These are phyloP conservation scores for Clusia tigrina DNA, from an alignment of 2,888 invertebrate species.

Conservation along the genomic window DNA sequence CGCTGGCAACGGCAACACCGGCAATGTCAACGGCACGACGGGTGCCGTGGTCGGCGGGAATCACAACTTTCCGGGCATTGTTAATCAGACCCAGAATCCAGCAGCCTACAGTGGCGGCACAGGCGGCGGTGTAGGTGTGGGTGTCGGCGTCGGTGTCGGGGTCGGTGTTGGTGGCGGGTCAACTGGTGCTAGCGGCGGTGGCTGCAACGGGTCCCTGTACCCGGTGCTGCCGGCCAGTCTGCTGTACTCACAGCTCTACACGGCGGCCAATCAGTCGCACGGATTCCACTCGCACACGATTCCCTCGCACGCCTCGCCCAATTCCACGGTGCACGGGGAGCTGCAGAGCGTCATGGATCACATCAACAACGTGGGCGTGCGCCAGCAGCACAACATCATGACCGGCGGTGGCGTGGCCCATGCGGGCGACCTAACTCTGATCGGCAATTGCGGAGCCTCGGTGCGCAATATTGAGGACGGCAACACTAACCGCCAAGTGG, in stretches of 20 bases:
- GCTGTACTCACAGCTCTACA: conserved; percentile 83
- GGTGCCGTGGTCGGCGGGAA: conserved; percentile 52
- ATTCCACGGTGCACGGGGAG: conserved; percentile 71
- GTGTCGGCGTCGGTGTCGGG: conserved; percentile 38
- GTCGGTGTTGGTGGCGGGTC: conserved; percentile 47
- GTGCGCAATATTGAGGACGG: conserved; percentile 64
- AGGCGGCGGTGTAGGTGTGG: conserved; percentile 63
- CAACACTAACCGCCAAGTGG: conserved; percentile 62
- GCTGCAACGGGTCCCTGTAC: conserved; percentile 77
- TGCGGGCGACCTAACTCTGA: conserved; percentile 61
- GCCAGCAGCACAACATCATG: conserved; percentile 66
- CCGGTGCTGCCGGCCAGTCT: conserved; percentile 83
- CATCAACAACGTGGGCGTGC: conserved; percentile 72
- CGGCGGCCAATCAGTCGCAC: conserved; percentile 78
- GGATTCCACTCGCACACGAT: conserved; percentile 76
- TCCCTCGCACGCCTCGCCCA: conserved; percentile 71
- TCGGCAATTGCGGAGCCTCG: conserved; percentile 64
- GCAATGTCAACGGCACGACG: conserved; percentile 51
- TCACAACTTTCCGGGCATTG: conserved; percentile 66
- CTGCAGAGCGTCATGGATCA: conserved; percentile 81
- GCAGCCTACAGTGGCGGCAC: conserved; percentile 66
- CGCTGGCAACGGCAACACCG: conserved; percentile 42
- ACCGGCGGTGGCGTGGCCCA: conserved; percentile 61
- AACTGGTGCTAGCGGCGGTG: conserved; percentile 56
- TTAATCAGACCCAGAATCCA: conserved; percentile 67